phyloP scores from a whole-genome alignment of 2,797 vertebrate genomes.

The Typhlichthys eigenmanni region DNA sequence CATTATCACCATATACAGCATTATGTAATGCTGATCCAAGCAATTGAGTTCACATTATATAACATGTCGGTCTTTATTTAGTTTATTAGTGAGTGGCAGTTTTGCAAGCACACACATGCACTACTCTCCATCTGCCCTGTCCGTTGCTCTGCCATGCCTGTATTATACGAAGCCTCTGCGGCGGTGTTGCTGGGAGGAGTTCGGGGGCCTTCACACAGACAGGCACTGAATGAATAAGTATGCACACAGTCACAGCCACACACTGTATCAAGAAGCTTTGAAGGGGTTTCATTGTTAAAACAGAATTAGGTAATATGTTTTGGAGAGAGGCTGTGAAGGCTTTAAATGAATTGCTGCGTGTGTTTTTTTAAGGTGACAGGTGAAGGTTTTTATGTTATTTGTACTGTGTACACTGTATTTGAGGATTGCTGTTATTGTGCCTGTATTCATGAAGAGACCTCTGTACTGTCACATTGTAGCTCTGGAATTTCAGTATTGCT shows the following conservation, averaged over 20 bases:
- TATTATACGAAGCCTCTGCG: slow-evolving; percentile 67
- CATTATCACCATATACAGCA: no score
- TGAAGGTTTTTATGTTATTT: slow-evolving; percentile 52
- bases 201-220: slow-evolving; percentile 33
- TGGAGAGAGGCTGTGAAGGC: not conserved
- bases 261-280: slow-evolving; percentile 17
- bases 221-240: slow-evolving; percentile 43
- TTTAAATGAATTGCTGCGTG: not conserved
- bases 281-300: slow-evolving; percentile 19
- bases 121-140: slow-evolving; percentile 38
- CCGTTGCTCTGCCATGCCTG: slow-evolving; percentile 68
- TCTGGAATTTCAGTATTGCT: slow-evolving; percentile 62
- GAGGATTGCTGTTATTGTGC: slow-evolving; percentile 10
- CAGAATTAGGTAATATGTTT: not conserved
- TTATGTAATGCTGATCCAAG: no score
- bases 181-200: slow-evolving; percentile 41
- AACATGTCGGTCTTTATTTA: slow-evolving; percentile 10
- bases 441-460: slow-evolving; percentile 24
- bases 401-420: slow-evolving; percentile 4
- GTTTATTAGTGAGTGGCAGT: not conserved
- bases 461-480: slow-evolving; percentile 46
- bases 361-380: slow-evolving; percentile 36
- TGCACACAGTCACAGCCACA: slow-evolving; percentile 11
- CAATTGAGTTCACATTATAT: not conserved
- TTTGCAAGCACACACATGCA: no score